These are phyloP conservation scores for Chlamydotis undulata DNA, from an alignment of 2,113 vertebrate genomes.

Conservation along the genomic window DNA sequence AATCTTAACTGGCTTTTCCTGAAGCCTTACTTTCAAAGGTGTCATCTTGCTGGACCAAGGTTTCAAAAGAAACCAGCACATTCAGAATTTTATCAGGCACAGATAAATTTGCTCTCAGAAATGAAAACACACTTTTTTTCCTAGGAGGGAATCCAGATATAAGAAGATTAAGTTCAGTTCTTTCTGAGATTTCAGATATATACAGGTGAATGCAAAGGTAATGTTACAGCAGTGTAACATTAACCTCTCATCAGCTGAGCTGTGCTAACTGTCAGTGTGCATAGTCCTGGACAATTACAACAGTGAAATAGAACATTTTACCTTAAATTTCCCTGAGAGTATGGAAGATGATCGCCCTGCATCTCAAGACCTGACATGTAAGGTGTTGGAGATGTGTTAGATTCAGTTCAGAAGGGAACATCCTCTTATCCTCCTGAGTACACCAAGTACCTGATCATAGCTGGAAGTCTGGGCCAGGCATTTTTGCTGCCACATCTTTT, in stretches of 20 bases:
- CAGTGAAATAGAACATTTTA: background rate
- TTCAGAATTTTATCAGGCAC: background rate
- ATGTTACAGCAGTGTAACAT: background rate
- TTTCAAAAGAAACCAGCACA: background rate
- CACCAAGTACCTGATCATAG: background rate
- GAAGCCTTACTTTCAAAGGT: background rate
- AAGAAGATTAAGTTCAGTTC: background rate
- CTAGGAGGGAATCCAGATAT: background rate
- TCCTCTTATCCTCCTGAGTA: background rate
- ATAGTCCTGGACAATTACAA: background rate
- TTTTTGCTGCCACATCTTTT: background rate
- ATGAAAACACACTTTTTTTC: background rate
- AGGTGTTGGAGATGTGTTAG: background rate
- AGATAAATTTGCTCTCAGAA: background rate
- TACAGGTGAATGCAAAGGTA: background rate
- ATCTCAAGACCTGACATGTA: background rate
- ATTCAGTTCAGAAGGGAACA: background rate
- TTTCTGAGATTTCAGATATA: background rate
- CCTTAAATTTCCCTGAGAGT: background rate
- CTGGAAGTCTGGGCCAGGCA: background rate
- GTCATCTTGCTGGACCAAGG: background rate
- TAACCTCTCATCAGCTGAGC: background rate
- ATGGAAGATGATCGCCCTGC: background rate
- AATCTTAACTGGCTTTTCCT: background rate
- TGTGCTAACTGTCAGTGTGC: background rate